These are phyloP conservation scores for Gnathonemus echidnorhynchus DNA, from an alignment of 2,113 vertebrate species.

Conservation along the genomic window DNA sequence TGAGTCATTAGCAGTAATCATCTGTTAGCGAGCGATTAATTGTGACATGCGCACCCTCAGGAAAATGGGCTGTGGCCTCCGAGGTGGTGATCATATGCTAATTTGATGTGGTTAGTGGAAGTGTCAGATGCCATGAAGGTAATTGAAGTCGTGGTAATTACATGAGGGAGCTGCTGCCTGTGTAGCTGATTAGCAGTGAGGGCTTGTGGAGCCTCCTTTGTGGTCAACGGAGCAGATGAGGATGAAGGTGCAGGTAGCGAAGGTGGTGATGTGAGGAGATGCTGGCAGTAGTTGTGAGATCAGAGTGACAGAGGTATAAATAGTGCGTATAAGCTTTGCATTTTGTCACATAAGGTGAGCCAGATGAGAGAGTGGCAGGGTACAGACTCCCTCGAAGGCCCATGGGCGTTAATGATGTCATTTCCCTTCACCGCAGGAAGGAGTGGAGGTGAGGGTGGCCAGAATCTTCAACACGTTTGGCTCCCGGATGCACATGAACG, in stretches of 20 bases:
- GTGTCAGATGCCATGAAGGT: background rate
- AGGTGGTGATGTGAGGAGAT: background rate
- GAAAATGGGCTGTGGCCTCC: background rate
- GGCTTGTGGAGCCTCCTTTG: background rate
- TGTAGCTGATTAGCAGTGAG: background rate
- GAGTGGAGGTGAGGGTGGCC: constrained; percentile 92
- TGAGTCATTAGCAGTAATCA: background rate
- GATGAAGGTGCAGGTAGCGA: background rate
- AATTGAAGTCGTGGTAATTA: background rate
- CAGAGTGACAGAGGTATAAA: background rate
- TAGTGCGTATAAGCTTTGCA: background rate
- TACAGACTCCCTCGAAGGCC: background rate
- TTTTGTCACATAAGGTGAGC: background rate
- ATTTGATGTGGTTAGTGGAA: background rate
- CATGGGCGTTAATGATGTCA: background rate
- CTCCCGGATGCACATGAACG: constrained; percentile 98
- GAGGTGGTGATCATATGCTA: background rate
- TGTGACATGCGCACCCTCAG: background rate
- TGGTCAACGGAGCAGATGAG: background rate
- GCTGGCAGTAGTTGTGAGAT: background rate
- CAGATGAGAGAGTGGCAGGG: background rate
- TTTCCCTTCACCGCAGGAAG: constrained; percentile 68
- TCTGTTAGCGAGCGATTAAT: background rate
- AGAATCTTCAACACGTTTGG: constrained; percentile 98
- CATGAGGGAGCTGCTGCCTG: background rate